Evolutionary conservation across 2,888 invertebrate genomes (phyloP).

Genomic region (Helleia helle): DNA sequence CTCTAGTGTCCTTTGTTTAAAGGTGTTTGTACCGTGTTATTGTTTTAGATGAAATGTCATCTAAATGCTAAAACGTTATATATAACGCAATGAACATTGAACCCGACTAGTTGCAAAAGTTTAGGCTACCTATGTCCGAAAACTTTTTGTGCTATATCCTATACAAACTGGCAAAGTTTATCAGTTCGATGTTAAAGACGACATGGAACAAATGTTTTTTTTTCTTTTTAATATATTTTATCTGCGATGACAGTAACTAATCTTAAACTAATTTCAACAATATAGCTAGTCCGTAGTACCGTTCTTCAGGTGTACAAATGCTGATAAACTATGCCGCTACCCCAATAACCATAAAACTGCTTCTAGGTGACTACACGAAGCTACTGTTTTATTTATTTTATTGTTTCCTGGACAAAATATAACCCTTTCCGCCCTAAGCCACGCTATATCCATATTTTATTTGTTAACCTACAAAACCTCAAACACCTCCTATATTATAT

Average conservation of each 20-base stretch:
- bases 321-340: slow-evolving; percentile 50
- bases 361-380: slow-evolving; percentile 70
- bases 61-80: slow-evolving; percentile 71
- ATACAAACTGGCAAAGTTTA: slow-evolving; percentile 35
- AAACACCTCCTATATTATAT: slow-evolving; percentile 36
- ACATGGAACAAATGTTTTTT: too few relatives aligned
- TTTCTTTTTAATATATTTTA: too few relatives aligned
- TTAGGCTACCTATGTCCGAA: slow-evolving; percentile 43
- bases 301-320: too few relatives aligned
- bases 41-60: slow-evolving; percentile 56
- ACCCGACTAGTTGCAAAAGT: slow-evolving; percentile 59
- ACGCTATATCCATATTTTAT: slow-evolving; percentile 33
- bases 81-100: slow-evolving; percentile 66
- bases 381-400: slow-evolving; percentile 59
- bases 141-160: slow-evolving; percentile 50
- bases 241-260: too few relatives aligned
- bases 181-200: slow-evolving; percentile 16
- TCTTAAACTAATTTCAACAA: too few relatives aligned
- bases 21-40: slow-evolving; percentile 49
- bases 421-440: slow-evolving; percentile 64
- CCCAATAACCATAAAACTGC: slow-evolving; percentile 53
- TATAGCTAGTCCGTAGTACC: too few relatives aligned
- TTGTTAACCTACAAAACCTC: slow-evolving; percentile 33
- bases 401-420: slow-evolving; percentile 51
- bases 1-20: slow-evolving; percentile 38